phyloP scores from a whole-genome alignment of 1,140 invertebrate genomes.

The Carposina sasakii region DNA sequence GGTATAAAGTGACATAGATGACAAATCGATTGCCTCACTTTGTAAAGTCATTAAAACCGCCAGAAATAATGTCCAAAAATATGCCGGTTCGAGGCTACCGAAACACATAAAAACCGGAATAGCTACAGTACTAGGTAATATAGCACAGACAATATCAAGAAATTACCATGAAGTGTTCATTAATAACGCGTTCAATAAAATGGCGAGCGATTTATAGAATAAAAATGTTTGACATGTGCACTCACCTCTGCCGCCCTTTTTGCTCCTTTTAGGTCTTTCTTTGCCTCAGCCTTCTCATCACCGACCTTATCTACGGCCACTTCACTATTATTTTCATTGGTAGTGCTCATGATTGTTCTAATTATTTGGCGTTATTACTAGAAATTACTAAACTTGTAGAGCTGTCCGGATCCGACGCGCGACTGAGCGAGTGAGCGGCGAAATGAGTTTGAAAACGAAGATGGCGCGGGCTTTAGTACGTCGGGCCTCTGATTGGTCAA shows the following conservation, averaged over 20 bases:
- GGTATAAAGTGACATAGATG: slow-evolving; percentile 48
- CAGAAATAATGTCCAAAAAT: slow-evolving; percentile 56
- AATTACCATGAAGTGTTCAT: slow-evolving; percentile 32
- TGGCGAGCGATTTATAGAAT: slow-evolving; percentile 70
- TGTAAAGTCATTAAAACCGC: slow-evolving; percentile 38
- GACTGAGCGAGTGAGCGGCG: slow-evolving; percentile 71
- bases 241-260: slow-evolving; percentile 91
- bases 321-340: slow-evolving; percentile 87
- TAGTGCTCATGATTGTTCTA: slow-evolving; percentile 83
- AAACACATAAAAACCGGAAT: too few relatives aligned
- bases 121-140: too few relatives aligned
- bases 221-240: slow-evolving; percentile 69
- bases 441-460: slow-evolving; percentile 86
- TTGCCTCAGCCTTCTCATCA: slow-evolving; percentile 84
- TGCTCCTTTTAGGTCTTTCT: slow-evolving; percentile 88
- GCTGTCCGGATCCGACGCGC: slow-evolving; percentile 73
- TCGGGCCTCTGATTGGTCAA: slow-evolving; percentile 74
- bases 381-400: slow-evolving; percentile 61
- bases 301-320: slow-evolving; percentile 87
- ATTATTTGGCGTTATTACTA: slow-evolving; percentile 67
- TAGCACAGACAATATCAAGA: too few relatives aligned
- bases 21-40: slow-evolving; percentile 61
- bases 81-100: slow-evolving; percentile 48
- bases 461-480: slow-evolving; percentile 83
- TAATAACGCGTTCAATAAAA: slow-evolving; percentile 67